phyloP scores from a whole-genome alignment of 2,113 vertebrate species.

The Monopterus albus region DNA sequence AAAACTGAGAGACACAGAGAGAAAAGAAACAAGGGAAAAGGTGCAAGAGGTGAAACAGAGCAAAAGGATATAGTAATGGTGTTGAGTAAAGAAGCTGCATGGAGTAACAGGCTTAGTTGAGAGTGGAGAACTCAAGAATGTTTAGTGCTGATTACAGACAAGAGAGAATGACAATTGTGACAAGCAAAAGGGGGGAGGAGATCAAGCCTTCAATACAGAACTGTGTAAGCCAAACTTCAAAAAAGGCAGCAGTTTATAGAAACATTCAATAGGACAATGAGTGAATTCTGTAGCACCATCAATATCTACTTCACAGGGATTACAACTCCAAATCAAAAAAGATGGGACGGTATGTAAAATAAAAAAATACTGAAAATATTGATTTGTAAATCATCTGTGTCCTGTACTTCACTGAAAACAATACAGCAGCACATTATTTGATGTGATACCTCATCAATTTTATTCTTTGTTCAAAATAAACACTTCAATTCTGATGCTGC shows the following conservation, averaged over 20 bases:
- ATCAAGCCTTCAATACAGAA: slow-evolving; percentile 70
- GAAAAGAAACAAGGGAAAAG: slow-evolving; percentile 16
- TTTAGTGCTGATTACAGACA: slow-evolving; percentile 69
- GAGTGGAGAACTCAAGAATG: slow-evolving; percentile 72
- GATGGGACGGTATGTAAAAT: no score
- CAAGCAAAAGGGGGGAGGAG: slow-evolving; percentile 69
- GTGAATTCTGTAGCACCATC: slow-evolving; percentile 28
- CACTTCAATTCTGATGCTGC: no score
- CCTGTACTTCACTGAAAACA: no score
- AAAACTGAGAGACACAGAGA: slow-evolving; percentile 27
- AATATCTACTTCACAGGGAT: slow-evolving; percentile 25
- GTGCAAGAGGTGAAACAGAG: slow-evolving; percentile 45
- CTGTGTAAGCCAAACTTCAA: slow-evolving; percentile 59
- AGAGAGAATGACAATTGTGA: no score
- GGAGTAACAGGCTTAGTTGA: slow-evolving; percentile 76
- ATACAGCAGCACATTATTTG: no score
- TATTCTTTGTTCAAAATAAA: no score
- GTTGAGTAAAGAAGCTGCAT: slow-evolving; percentile 62
- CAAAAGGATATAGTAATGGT: slow-evolving; percentile 46
- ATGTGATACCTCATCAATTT: no score
- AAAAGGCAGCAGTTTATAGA: slow-evolving; percentile 58
- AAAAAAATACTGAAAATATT: no score
- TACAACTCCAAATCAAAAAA: no score
- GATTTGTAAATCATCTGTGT: no score
- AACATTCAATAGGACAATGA: slow-evolving; percentile 61